Evolutionary conservation across 2,888 invertebrate genomes (phyloP).

Genomic region (Himalopsyche kuldschensis): DNA sequence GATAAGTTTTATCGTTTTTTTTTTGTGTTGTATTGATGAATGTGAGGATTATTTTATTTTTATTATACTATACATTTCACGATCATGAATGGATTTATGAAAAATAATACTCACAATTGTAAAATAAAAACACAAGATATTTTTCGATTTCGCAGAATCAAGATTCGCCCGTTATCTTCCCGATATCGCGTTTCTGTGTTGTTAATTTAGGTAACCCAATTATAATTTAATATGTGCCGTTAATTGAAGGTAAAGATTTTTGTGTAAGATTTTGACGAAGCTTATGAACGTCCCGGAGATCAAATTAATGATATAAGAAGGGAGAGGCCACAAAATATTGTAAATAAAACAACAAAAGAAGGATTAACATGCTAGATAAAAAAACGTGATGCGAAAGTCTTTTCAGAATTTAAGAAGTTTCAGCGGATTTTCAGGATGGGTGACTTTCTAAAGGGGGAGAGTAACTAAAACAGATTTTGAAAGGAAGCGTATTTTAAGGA

Average conservation of each 20-base stretch:
- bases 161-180: not conserved
- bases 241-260: conserved; percentile 4
- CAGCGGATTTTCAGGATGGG: not conserved
- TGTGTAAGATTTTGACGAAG: not conserved
- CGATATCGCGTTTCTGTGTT: not conserved
- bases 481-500: not conserved
- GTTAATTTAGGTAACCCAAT: not conserved
- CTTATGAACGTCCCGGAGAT: conserved; percentile 1
- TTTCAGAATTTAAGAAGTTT: not conserved
- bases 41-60: too few species aligned
- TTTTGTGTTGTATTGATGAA: too few species aligned
- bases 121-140: not conserved
- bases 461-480: not conserved
- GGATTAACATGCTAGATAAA: not conserved
- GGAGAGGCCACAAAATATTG: conserved; percentile 11
- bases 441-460: not conserved
- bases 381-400: not conserved
- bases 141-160: not conserved
- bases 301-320: conserved; percentile 22
- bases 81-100: too few species aligned
- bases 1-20: too few species aligned
- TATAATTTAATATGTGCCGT: conserved; percentile 10
- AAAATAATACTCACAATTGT: not conserved
- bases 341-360: conserved; percentile 20
- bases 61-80: too few species aligned